Base-by-base conservation (phyloP, 1,140 invertebrate genomes). In the Aplysia californica region DNA sequence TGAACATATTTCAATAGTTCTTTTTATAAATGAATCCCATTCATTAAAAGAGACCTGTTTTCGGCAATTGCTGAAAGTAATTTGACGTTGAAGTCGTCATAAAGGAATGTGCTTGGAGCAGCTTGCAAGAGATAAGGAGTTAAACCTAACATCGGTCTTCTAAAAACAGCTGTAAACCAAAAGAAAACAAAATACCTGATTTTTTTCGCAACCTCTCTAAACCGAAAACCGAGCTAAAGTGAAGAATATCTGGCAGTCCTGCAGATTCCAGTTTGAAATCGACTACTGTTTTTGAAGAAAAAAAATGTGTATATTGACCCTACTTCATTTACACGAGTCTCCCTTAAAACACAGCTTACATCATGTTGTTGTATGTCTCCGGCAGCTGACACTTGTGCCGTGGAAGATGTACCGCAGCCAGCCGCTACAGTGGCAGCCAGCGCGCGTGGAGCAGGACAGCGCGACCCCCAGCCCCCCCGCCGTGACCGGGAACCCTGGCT, bases 331-430 rank as follows among this genome's bases (percentile, higher is more conserved):
- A 18, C 26, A 6, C 26, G 18, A 18, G 15, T 18, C 15, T 18
- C 10, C 6, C 10, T n/a, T 50, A 50, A 50, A 10, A 50, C n/a
- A 50, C n/a, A n/a, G n/a, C n/a, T 64, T 64, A 3, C 36, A 6
- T 3, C 26, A 26, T 6, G 4, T 10, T 64, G 23, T 64, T 29
- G 31, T 64, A n/a, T n/a, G n/a, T 50, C n/a, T 50, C n/a, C n/a
- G 10, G n/a, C 61, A 65, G 61, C 23, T 67, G 4, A 67, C 65
- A 18, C 65, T 67, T 20, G 36, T 36, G 20, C 65, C 65, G n/a
- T 67, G 65, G 65, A 23, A 23, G 23, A 67, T 67, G 65, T 67
- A 67, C 65, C 6, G 65, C 21, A 67, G 23, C 26, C 65, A 39
- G 15, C 65, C 65, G 2, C 38, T 67, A 4, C 26, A 36, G 1